These are phyloP conservation scores for Matsumurasca onukii DNA, from an alignment of 1,140 invertebrate species.

Conservation along the genomic window DNA sequence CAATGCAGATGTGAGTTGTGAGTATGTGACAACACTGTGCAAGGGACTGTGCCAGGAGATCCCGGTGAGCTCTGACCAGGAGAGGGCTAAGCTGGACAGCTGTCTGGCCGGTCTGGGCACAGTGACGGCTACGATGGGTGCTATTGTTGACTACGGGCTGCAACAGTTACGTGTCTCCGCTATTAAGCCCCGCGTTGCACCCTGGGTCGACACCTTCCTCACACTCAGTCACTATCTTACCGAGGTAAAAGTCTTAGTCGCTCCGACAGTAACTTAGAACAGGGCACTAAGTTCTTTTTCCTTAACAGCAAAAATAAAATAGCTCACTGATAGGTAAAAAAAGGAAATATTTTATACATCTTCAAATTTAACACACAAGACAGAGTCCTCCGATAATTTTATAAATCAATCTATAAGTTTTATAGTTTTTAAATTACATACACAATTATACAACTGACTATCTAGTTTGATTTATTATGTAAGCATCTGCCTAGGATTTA, in stretches of 20 bases:
- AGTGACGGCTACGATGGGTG: constrained; percentile 71
- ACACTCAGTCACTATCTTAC: constrained; percentile 76
- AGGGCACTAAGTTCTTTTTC: too few species aligned
- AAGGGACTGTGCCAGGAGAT: constrained; percentile 72
- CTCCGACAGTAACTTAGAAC: too few species aligned
- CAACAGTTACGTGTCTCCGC: constrained; percentile 79
- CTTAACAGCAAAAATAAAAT: too few species aligned
- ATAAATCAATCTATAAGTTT: too few species aligned
- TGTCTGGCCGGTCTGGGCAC: constrained; percentile 74
- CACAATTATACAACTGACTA: too few species aligned
- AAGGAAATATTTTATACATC: too few species aligned
- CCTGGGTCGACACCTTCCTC: constrained; percentile 81
- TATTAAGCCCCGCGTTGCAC: constrained; percentile 83
- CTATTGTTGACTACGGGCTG: constrained; percentile 81
- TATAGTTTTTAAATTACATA: too few species aligned
- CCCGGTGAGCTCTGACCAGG: constrained; percentile 60
- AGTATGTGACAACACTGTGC: constrained; percentile 83
- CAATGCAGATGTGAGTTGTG: constrained; percentile 89
- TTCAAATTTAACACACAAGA: too few species aligned
- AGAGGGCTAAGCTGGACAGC: constrained; percentile 71
- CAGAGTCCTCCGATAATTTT: too few species aligned
- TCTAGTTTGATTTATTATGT: too few species aligned
- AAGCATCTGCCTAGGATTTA: too few species aligned
- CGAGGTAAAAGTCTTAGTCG: constrained; percentile 74
- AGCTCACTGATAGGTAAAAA: too few species aligned